phyloP scores from a whole-genome alignment of 2,888 invertebrate species.

The Prosopocoilus inquinatus region DNA sequence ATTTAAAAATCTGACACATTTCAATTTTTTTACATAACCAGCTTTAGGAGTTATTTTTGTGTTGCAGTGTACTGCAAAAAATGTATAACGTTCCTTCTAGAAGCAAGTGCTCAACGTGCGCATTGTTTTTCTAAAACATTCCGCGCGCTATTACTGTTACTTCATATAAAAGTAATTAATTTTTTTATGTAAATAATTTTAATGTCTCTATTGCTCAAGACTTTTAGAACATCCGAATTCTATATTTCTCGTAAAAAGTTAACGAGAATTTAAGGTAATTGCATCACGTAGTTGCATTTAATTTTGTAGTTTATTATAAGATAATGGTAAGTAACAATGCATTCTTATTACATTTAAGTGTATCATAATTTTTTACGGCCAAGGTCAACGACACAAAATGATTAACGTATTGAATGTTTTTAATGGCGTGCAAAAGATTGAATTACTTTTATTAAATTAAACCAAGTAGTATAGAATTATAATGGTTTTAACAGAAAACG shows the following conservation, averaged over 20 bases:
- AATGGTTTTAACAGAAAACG: no score
- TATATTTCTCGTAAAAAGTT: constrained; percentile 13
- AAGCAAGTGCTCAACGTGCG: no score
- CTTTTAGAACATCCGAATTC: neutral
- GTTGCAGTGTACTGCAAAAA: no score
- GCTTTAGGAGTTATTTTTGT: no score
- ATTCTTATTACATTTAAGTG: constrained; percentile 1
- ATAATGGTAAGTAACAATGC: constrained; percentile 14
- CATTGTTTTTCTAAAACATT: neutral
- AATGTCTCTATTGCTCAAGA: constrained; percentile 3
- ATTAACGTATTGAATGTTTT: neutral
- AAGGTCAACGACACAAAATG: constrained; percentile 1
- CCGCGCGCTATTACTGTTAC: neutral
- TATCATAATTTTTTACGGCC: neutral
- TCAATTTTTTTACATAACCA: no score
- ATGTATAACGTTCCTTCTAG: no score
- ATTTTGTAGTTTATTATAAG: constrained; percentile 20
- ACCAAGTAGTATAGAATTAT: no score
- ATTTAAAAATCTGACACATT: no score
- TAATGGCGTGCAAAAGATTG: neutral
- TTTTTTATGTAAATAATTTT: constrained; percentile 1
- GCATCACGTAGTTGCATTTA: constrained; percentile 12
- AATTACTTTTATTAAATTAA: constrained; percentile 2
- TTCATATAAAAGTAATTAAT: neutral
- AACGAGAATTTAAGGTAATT: constrained; percentile 13